Evolutionary conservation across 2,113 vertebrate genomes (phyloP), one percentile per base, ranked within the genome.

Genomic region (Leptocoma aspasia): DNA sequence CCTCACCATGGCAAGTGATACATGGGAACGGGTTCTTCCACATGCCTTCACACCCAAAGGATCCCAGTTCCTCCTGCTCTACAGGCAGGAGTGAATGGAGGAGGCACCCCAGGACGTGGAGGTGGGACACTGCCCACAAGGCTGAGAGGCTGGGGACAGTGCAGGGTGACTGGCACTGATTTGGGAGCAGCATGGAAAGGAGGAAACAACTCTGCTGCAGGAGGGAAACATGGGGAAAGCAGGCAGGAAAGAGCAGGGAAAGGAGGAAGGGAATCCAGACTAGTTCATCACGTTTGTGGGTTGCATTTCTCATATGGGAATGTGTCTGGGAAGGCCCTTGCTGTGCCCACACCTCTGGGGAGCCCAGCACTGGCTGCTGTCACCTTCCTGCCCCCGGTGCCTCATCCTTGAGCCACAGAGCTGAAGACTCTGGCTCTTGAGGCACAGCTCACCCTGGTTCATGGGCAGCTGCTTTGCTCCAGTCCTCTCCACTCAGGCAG

Each of bases 61-160:
- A 23, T 7, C 56, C 24, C 64, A 35, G 27, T 4, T 44, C 24
- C 26, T 61, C 44, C 52, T 33, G 24, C n/a, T 53, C 78, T 9
- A 3, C 0, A 2, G 37, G 59, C 27, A 0, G 8, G 26, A 44
- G 10, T 13, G 17, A 4, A 0, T 9, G 35, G 47, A 64, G 42
- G 20, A 54, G 31, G 22, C 26, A 30, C 4, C 19, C 21, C 33
- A 27, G 72, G 49, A 4, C 0, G 0, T 4, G 4, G 37, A 64
- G 45, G 30, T 42, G 80, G 33, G 45, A 68, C 27, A 14, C 2
- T 61, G 63, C 6, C 57, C 2, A 0, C 23, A 14, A 24, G 52
- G 45, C 45, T 84, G 60, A 60, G 44, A 2, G 3, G 2, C 39
- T 35, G 17, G 28, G 30, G 23, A 54, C 60, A 63, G 42, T 3